Evolutionary conservation across 1,140 invertebrate species (phyloP).

Genomic region (Babylonia areolata): DNA sequence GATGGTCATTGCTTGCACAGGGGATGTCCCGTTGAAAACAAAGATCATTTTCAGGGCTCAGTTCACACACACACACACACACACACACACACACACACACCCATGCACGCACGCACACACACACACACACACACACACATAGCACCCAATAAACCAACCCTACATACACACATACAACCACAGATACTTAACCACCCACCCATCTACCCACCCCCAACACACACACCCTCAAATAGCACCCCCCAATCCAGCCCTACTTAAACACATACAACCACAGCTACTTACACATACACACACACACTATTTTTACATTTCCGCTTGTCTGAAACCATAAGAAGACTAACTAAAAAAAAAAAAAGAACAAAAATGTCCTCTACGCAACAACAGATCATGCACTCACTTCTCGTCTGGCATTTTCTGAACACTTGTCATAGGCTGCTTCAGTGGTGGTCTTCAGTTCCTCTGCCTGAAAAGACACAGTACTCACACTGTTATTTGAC

Average conservation of each 20-base stretch:
- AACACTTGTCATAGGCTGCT: constrained; percentile 65
- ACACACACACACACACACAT: background rate
- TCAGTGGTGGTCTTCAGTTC: constrained; percentile 58
- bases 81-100: background rate
- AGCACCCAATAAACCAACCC: background rate
- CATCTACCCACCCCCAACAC: no score
- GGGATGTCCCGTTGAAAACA: no score
- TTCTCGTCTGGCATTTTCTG: constrained; percentile 64
- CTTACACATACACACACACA: background rate
- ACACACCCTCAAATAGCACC: background rate
- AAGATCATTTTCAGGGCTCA: no score
- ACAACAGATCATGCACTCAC: constrained; percentile 42
- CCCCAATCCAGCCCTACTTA: background rate
- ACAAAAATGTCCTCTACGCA: no score
- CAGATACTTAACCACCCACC: background rate
- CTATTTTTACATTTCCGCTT: no score
- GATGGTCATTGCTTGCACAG: no score
- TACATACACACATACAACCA: background rate
- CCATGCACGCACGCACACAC: background rate
- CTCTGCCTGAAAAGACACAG: constrained; percentile 57
- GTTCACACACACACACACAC: background rate
- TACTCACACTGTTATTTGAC: no score
- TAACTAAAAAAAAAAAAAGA: no score
- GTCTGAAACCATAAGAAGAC: no score
- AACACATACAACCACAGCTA: no score